These are phyloP conservation scores for Plecturocebus donacophilus DNA, from an alignment of 2,113 vertebrate genomes.

Conservation along the genomic window DNA sequence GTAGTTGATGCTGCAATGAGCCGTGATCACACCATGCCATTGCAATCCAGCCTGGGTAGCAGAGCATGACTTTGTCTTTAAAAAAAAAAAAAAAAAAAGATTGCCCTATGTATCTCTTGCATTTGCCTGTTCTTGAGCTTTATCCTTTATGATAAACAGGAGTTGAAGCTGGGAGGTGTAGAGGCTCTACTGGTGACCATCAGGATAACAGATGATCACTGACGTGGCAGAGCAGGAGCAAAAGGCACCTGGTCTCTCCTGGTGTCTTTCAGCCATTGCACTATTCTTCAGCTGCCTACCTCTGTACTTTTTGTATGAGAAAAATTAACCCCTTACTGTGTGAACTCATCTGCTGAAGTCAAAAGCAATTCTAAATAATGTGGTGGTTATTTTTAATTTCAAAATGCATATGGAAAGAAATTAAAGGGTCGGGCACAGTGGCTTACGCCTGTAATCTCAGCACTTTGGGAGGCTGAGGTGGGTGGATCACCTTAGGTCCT, in stretches of 20 bases:
- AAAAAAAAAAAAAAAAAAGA: too few relatives aligned
- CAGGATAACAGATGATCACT: neutral
- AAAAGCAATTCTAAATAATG: constrained; percentile 23
- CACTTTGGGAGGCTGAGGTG: neutral
- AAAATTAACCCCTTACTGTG: neutral
- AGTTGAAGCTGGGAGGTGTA: neutral
- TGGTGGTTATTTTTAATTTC: constrained; percentile 30
- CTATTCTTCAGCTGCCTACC: neutral
- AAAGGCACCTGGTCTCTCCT: neutral
- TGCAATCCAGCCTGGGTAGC: too few relatives aligned
- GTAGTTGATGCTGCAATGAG: too few relatives aligned
- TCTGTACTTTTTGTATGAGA: neutral
- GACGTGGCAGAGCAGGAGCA: neutral
- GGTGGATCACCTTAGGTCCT: neutral
- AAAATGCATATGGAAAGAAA: neutral
- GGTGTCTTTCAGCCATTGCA: neutral
- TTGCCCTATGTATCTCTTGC: neutral
- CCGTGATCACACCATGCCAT: too few relatives aligned
- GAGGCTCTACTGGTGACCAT: neutral
- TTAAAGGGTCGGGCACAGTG: neutral
- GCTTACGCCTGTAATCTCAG: neutral
- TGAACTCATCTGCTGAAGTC: constrained; percentile 25
- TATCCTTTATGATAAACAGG: neutral
- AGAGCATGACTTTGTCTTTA: too few relatives aligned
- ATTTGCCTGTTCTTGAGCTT: neutral